A percentile compares a stretch with the other conserved stretches of the same genome.
These are phyloP conservation scores for Galeruca laticollis DNA, from an alignment of 2,888 invertebrate species.

Conservation along the genomic window DNA sequence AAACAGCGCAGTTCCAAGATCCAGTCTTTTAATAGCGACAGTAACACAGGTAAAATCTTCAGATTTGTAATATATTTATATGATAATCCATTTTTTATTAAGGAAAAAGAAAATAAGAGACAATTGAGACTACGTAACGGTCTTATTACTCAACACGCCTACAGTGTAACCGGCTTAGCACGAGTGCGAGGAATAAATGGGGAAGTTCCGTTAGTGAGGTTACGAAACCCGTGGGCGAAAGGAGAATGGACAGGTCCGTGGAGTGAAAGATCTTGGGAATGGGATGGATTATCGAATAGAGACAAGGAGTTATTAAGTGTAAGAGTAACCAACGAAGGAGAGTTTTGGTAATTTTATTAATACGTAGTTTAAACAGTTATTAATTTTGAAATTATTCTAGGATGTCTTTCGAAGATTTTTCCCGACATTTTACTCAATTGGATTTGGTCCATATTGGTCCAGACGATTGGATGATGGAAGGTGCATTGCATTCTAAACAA, in stretches of 20 bases:
- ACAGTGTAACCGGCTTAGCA: conserved; percentile 79
- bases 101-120: conserved; percentile 62
- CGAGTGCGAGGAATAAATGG: conserved; percentile 73
- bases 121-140: conserved; percentile 73
- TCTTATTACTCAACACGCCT: conserved; percentile 76
- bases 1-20: conserved; percentile 78
- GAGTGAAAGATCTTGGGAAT: conserved; percentile 78
- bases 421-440: conserved; percentile 74
- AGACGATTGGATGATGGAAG: conserved; percentile 80
- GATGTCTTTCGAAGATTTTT: conserved; percentile 81
- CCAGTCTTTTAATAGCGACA: conserved; percentile 77
- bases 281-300: conserved; percentile 75
- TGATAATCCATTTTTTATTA: not conserved
- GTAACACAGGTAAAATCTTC: conserved; percentile 70
- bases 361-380: not conserved
- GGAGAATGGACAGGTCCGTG: conserved; percentile 81
- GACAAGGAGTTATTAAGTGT: conserved; percentile 75
- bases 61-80: not conserved
- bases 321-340: conserved; percentile 75
- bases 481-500: conserved; percentile 75
- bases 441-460: conserved; percentile 83
- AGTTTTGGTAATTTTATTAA: conserved; percentile 72
- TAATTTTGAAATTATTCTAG: conserved; percentile 59
- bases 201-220: conserved; percentile 72
- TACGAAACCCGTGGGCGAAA: conserved; percentile 76